Evolutionary conservation across 2,888 invertebrate genomes (phyloP).

Genomic region (Pollenia angustigena): DNA sequence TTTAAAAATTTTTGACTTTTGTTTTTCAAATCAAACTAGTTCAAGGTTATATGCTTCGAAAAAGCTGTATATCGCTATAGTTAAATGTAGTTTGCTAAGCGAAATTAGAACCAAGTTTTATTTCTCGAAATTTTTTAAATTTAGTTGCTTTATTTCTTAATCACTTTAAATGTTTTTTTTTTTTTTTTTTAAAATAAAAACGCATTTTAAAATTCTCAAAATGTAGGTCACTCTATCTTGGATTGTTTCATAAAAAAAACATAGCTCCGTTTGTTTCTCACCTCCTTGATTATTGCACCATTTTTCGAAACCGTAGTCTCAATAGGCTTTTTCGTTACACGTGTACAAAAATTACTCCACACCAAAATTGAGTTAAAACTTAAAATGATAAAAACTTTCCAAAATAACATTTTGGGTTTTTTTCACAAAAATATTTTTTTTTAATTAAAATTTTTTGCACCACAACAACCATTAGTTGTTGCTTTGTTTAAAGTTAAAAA

Average conservation of each 20-base stretch:
- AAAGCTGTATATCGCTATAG: too few species aligned
- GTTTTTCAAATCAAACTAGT: too few species aligned
- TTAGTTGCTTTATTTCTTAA: too few species aligned
- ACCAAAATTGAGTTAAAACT: conserved; percentile 31
- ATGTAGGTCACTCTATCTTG: not conserved
- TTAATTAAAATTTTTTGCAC: conserved; percentile 7
- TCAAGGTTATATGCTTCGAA: too few species aligned
- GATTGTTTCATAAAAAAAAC: not conserved
- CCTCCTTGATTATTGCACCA: conserved; percentile 49
- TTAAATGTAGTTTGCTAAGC: too few species aligned
- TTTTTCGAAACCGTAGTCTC: conserved; percentile 25
- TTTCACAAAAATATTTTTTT: not conserved
- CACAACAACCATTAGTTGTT: conserved; percentile 57
- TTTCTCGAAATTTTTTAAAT: too few species aligned
- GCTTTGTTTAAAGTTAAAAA: conserved; percentile 52
- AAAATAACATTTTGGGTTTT: conserved; percentile 58
- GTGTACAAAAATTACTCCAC: conserved; percentile 53
- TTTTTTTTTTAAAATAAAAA: not conserved
- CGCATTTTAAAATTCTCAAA: not conserved
- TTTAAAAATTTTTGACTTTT: too few species aligned
- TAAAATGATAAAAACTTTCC: conserved; percentile 46
- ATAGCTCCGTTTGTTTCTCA: not conserved
- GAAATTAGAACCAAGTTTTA: too few species aligned
- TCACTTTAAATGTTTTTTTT: too few species aligned
- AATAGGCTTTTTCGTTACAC: conserved; percentile 6